A percentile compares a stretch with the other conserved stretches of the same genome.
These are phyloP conservation scores for Diplodus puntazzo DNA, from an alignment of 2,797 vertebrate species.

Conservation along the genomic window DNA sequence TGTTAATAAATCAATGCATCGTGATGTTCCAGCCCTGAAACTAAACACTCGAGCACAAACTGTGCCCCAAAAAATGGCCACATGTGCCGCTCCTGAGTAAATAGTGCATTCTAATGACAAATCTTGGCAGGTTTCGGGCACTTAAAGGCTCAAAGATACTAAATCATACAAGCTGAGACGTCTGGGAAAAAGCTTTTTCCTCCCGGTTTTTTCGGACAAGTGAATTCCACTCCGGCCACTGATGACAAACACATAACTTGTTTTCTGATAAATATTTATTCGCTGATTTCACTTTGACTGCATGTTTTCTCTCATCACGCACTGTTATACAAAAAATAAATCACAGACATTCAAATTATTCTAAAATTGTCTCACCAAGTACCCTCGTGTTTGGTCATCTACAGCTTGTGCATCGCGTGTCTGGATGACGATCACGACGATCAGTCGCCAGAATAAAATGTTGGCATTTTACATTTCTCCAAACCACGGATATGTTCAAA, in stretches of 20 bases:
- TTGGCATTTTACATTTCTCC: too few relatives aligned
- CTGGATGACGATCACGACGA: neutral
- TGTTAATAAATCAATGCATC: neutral
- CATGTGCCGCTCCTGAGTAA: conserved; percentile 2
- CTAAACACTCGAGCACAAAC: conserved; percentile 1
- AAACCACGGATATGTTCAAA: too few relatives aligned
- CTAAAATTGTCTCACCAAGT: conserved; percentile 11
- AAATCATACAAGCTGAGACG: conserved; percentile 19
- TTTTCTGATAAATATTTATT: conserved; percentile 47
- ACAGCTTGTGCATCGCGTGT: neutral
- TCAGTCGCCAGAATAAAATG: too few relatives aligned
- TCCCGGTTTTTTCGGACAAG: neutral
- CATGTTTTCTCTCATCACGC: neutral
- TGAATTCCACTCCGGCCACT: neutral
- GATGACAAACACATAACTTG: neutral
- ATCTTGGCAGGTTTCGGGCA: conserved; percentile 6
- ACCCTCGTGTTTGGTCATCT: conserved; percentile 13
- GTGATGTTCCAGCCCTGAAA: neutral
- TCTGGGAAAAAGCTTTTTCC: conserved; percentile 2
- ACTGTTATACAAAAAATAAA: neutral
- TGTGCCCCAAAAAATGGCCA: neutral
- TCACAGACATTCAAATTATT: conserved; percentile 24
- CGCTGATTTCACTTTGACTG: conserved; percentile 27
- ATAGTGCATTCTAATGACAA: neutral
- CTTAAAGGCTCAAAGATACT: conserved; percentile 13